Base-by-base conservation (phyloP, 2,888 invertebrate species). In the Synergus laeviventris region DNA sequence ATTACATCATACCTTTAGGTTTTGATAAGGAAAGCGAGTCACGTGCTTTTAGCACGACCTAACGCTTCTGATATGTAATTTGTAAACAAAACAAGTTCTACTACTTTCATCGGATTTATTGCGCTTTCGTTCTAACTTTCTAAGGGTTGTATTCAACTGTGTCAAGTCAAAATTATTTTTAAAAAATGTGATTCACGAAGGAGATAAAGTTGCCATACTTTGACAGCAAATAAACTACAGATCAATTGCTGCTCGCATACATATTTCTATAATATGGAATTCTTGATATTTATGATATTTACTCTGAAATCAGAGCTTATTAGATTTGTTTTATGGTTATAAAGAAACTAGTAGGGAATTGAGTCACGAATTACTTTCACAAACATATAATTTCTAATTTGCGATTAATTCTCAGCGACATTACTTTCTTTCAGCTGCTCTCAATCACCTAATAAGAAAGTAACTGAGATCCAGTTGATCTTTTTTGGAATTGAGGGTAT, bases 371-470 rank as follows among this genome's bases (percentile, higher is more conserved):
- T 49, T 49, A 70, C 70, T 70, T 70, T 70, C 70, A 70, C 70
- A 49, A 36, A 70, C 31, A 12, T 70, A 36, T 70, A 11, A 70
- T 70, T 70, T 70, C 70, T 70, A 45, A 70, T 70, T 70, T n/a
- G 18, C 49, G 31, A 42, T 70, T 49, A 31, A 70, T 21, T 49
- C 45, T 70, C 49, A n/a, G 45, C n/a, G 49, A n/a, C n/a, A 70
- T 70, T 31, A 70, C 24, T 70, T 70, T 70, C 49, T 49, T 70
- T 31, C 31, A 12, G 16, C 16, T 70, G 36, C n/a, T 31, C 70
- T 54, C 49, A 54, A 54, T 70, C 70, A 31, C 31, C 12, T 49
- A 18, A 70, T 49, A 36, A 49, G 49, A 36, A 49, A 45, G 45
- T 49, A 60, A 7, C 31, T 64, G 64, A 64, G 7, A 59, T 24